Base-by-base conservation (phyloP, 2,797 vertebrate species). In the Nyctibius grandis region DNA sequence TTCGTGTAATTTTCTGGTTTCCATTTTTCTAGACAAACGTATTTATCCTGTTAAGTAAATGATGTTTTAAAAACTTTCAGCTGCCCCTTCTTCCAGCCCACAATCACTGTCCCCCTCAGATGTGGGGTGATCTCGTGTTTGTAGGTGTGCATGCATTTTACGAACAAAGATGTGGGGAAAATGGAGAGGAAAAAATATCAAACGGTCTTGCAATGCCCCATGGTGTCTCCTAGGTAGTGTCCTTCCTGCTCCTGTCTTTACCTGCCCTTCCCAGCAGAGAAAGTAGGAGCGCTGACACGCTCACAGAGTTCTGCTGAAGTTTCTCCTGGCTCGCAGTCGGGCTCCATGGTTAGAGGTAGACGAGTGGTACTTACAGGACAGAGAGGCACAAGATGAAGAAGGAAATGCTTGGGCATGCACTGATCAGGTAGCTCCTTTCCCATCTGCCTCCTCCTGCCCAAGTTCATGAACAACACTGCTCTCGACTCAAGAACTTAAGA, bases 41-140 rank as follows among this genome's bases (percentile, higher is more conserved):
- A 97, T 70, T 96, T 91, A 96, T 67, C 73, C 45, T 89, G 83
- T 82, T 96, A 93, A 93, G 74, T 59, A 94, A 93, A 93, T 50
- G 42, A 70, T 31, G 36, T 54, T 92, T 85, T 70, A 79, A 90
- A 91, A 92, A 72, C 47, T 89, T 90, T n/a, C 79, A 74, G 44
- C 64, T 88, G 64, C 53, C 57, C 42, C 36, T 94, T 56, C 54
- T 89, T 57, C 28, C 18, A 57, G 38, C 56, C 53, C 8, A 0
- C 45, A 82, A 73, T 40, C 79, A 45, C 42, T 29, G 50, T 15
- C 6, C 54, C 15, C 5, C 21, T 67, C 44, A 91, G 63, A 64
- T 5, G 0, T 3, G 51, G 70, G 54, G 47, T 63, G 76, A 90
- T 78, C 59, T 65, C 5, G 5, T 26, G 25, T 61, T 65, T 57